Conservation (phyloP, 2,888 invertebrate genomes). For the Rhogogaster chlorosoma region DNA sequence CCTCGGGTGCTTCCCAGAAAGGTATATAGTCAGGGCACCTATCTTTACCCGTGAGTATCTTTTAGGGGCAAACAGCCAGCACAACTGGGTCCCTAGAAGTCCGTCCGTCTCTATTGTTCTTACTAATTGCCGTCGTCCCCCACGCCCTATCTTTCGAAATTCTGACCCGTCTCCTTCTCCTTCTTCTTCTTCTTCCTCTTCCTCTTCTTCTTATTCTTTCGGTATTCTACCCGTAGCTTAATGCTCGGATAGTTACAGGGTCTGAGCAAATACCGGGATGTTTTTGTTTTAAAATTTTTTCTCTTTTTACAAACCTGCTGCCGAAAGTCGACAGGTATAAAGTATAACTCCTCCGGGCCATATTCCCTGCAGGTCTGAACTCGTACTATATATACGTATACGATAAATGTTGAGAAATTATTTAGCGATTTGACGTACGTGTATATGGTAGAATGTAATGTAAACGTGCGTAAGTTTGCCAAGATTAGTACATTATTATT, state of each 20-base stretch:
- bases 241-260: conserved; percentile 50
- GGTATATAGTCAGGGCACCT: conserved; percentile 22
- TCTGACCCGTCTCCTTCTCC: conserved; percentile 51
- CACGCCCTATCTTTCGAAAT: conserved; percentile 68
- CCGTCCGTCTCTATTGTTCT: conserved; percentile 74
- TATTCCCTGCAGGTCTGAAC: neutral
- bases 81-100: conserved; percentile 66
- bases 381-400: neutral
- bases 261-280: conserved; percentile 51
- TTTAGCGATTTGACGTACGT: neutral
- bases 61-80: neutral
- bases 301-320: neutral
- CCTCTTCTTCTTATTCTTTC: neutral
- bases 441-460: neutral
- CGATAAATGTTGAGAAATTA: neutral
- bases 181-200: conserved; percentile 33
- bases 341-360: neutral
- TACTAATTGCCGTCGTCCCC: conserved; percentile 72
- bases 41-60: neutral
- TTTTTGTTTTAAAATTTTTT: conserved; percentile 17
- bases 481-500: neutral
- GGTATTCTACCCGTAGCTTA: neutral
- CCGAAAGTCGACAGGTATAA: conserved; percentile 13
- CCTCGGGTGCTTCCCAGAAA: conserved; percentile 49
- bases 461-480: neutral